Evolutionary conservation across 92 coral and sea anemone species (phyloP).

Genomic region (Micromussa lordhowensis): DNA sequence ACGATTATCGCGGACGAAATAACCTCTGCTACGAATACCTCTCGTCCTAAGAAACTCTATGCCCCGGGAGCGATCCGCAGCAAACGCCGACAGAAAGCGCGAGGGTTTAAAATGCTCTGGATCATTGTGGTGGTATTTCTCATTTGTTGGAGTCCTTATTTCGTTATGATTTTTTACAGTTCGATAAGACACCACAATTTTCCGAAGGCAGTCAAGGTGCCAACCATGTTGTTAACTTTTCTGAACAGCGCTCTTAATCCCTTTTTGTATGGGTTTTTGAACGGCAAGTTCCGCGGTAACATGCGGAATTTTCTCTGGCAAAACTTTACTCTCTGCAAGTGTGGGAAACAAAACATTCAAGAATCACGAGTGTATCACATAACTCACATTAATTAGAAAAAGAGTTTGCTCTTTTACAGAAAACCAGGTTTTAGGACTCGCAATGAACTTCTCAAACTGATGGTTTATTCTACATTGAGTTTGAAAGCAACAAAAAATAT

Average conservation of each 20-base stretch:
- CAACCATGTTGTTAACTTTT: constrained; percentile 77
- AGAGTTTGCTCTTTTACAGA: not conserved
- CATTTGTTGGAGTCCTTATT: constrained; percentile 89
- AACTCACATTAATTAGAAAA: constrained; percentile 1
- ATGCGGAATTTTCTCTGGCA: constrained; percentile 66
- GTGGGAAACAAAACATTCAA: constrained; percentile 18
- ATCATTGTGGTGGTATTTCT: constrained; percentile 79
- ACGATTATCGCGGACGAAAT: constrained; percentile 70
- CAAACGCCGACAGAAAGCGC: constrained; percentile 57
- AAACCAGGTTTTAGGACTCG: not conserved
- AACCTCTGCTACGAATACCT: constrained; percentile 81
- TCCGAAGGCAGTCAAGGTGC: constrained; percentile 69
- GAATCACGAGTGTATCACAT: constrained; percentile 59
- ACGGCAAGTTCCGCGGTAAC: constrained; percentile 78
- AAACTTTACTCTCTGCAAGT: constrained; percentile 66
- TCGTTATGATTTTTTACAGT: constrained; percentile 79
- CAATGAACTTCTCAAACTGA: not conserved
- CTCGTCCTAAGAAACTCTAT: constrained; percentile 28
- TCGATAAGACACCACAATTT: constrained; percentile 57
- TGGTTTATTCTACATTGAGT: not conserved
- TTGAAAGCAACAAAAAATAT: not conserved
- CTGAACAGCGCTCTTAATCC: constrained; percentile 84
- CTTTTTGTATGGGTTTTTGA: constrained; percentile 84
- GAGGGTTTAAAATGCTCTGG: constrained; percentile 87
- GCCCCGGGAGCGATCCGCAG: constrained; percentile 21